Percentiles rank a stretch among this genome's conserved stretches.
Conservation (phyloP, 92 coral and sea anemone species). For the Phenganax marumi region DNA sequence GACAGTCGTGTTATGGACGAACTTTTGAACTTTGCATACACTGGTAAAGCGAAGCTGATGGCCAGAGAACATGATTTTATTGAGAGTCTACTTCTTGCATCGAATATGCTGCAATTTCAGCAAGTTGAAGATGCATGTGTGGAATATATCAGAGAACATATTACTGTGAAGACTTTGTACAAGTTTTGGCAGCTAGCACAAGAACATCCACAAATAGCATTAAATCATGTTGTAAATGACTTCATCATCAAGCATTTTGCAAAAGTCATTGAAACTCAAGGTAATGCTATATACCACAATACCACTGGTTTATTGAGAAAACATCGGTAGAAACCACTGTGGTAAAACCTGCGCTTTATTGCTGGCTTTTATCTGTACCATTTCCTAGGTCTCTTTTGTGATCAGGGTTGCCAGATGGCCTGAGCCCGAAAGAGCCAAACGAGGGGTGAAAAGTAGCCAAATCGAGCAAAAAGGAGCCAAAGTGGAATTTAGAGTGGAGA, state of each 20-base stretch:
- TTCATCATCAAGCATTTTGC: conserved; percentile 34
- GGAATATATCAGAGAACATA: conserved; percentile 12
- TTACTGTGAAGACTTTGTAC: conserved; percentile 10
- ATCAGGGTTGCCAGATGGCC: no score
- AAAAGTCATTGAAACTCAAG: conserved; percentile 33
- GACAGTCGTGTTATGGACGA: conserved; percentile 57
- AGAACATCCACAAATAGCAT: conserved; percentile 33
- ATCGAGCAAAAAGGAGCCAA: no score
- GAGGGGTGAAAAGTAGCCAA: no score
- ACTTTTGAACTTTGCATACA: conserved; percentile 62
- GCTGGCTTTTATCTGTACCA: no score
- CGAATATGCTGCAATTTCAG: conserved; percentile 43
- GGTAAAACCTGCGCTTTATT: no score
- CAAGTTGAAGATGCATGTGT: conserved; percentile 32
- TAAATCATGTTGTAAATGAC: conserved; percentile 26
- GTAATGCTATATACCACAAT: background rate
- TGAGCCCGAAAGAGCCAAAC: no score
- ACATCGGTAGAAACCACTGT: no score
- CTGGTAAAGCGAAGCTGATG: conserved; percentile 39
- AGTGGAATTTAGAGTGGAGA: no score
- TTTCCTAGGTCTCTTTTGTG: no score
- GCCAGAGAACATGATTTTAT: conserved; percentile 31
- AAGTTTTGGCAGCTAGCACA: conserved; percentile 32
- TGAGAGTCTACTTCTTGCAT: conserved; percentile 36
- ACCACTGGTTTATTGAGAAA: no score